Base-by-base conservation (phyloP, 2,888 invertebrate genomes). In the Tubulanus polymorphus region DNA sequence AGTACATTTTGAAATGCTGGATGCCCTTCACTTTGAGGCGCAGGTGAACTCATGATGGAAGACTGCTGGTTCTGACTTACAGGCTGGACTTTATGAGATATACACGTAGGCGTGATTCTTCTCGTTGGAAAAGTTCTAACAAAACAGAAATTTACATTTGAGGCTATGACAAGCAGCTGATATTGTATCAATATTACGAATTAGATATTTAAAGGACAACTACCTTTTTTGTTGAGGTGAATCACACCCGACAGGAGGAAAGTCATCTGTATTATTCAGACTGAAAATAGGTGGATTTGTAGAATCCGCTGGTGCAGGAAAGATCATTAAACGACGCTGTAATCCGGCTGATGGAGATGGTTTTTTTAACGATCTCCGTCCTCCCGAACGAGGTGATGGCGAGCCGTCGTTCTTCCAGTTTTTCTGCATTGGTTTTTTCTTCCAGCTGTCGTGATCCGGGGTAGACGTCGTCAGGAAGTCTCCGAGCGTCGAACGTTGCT, bases 401-500 rank as follows among this genome's bases (percentile, higher is more conserved):
- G 20, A 47, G 26, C 29, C 45, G 10, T 59, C 48, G 26, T 63
- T 62, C 45, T 55, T 59, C 30, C 57, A 53, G 6, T 26, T 45
- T 12, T 60, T 60, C 18, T 51, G 51, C 10, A 65, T 67, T 52
- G 61, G 64, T 47, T 66, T 65, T 52, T 61, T 68, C 55, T 60
- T 64, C 8, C 49, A 32, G n/a, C 57, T 53, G 25, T 56, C 37
- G 26, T 45, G 46, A 54, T 71, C 68, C 23, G 70, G 68, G 0
- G 67, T 63, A n/a, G n/a, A n/a, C n/a, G n/a, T n/a, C n/a, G 57
- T 48, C 41, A 72, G 57, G 52, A 67, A 72, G 53, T 71, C 72
- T n/a, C 68, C 70, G 6, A 72, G 59, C 59, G 64, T 64, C n/a
- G 67, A 59, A 53, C 65, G 66, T 32, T 71, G 67, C 56, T 66